A percentile compares a stretch with the other conserved stretches of the same genome.
phyloP scores from a whole-genome alignment of 2,888 invertebrate genomes.

The Anodontia alba region DNA sequence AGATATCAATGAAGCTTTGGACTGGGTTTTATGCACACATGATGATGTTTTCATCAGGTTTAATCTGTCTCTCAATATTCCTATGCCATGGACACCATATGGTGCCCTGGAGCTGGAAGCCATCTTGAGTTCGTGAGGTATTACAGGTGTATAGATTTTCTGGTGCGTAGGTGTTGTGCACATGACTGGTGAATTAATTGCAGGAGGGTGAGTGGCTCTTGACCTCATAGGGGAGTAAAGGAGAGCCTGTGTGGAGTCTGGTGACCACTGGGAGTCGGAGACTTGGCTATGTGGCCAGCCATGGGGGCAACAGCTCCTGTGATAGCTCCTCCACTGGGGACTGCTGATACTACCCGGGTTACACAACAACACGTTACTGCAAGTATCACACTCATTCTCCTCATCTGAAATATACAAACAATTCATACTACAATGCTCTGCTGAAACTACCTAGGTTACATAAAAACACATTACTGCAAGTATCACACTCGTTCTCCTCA shows the following conservation, averaged over 20 bases:
- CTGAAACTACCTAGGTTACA: constrained; percentile 19
- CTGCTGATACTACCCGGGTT: constrained; percentile 26
- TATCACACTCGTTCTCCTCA: constrained; percentile 47
- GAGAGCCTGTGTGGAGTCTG: constrained; percentile 68
- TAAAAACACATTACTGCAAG: constrained; percentile 38
- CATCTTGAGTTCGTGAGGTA: constrained; percentile 68
- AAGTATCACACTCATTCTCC: constrained; percentile 53
- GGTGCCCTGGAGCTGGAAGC: constrained; percentile 51
- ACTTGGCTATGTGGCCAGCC: constrained; percentile 80
- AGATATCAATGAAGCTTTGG: constrained; percentile 76
- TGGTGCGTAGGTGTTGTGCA: constrained; percentile 53
- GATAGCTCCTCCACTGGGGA: constrained; percentile 58
- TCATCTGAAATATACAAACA: constrained; percentile 10
- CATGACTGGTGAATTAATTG: constrained; percentile 64
- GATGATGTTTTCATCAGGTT: constrained; percentile 65
- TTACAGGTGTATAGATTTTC: constrained; percentile 67
- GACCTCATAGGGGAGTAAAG: constrained; percentile 69
- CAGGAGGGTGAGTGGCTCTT: constrained; percentile 53
- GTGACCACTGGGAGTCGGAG: constrained; percentile 63
- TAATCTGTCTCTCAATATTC: constrained; percentile 58
- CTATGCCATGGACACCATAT: constrained; percentile 61
- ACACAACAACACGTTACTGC: constrained; percentile 35
- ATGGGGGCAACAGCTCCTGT: constrained; percentile 73
- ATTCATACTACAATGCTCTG: not conserved
- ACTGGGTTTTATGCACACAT: constrained; percentile 74